Percentiles rank a stretch among this genome's conserved stretches.
Evolutionary conservation across 1,140 invertebrate genomes (phyloP).

Genomic region (Elysia chlorotica): DNA sequence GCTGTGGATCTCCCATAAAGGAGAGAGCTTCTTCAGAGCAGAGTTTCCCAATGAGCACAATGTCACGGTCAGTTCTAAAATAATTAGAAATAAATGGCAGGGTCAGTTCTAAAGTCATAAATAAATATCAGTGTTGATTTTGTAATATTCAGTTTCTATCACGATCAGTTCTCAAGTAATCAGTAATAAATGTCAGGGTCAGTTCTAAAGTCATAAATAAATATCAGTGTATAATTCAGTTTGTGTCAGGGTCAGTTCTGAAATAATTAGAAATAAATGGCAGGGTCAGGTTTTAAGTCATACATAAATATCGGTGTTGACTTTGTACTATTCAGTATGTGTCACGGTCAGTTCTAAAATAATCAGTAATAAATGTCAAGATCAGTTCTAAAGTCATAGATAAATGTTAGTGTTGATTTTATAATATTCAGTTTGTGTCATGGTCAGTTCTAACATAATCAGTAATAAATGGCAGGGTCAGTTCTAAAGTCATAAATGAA

Average conservation of each 20-base stretch:
- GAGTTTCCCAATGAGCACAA: constrained; percentile 75
- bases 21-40: constrained; percentile 73
- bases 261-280: not conserved
- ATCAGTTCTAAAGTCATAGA: too few species aligned
- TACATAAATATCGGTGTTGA: not conserved
- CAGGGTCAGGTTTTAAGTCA: too few species aligned
- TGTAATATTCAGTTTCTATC: not conserved
- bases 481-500: too few species aligned
- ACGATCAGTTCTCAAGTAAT: not conserved
- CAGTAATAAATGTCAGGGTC: not conserved
- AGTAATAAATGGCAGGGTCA: not conserved
- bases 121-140: not conserved
- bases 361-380: not conserved
- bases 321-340: too few species aligned
- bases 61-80: constrained; percentile 45
- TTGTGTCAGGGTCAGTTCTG: not conserved
- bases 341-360: constrained; percentile 45
- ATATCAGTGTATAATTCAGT: not conserved
- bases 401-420: not conserved
- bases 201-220: too few species aligned
- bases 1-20: constrained; percentile 78
- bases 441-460: not conserved
- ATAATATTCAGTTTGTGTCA: not conserved
- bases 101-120: too few species aligned
- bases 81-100: not conserved